Base-by-base conservation (phyloP, 2,113 vertebrate species). In the Semnopithecus entellus region DNA sequence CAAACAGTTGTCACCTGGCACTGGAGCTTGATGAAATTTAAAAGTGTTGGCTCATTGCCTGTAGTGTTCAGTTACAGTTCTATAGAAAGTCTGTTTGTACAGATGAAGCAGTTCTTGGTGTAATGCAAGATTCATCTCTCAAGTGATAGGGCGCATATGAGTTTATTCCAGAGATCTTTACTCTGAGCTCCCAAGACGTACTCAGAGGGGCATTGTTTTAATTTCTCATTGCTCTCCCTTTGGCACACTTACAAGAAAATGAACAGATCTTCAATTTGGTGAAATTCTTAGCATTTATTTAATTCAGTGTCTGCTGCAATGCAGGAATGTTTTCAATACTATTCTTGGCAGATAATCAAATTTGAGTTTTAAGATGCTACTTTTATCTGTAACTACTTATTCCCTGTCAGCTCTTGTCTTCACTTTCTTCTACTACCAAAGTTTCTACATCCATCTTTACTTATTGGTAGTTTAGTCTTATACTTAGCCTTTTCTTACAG, bases 1-100 rank as follows among this genome's bases (percentile, higher is more conserved):
- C 81, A 96, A 96, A 96, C 85, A 93, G 20, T 97, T 97, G 96
- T 97, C 96, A 97, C 96, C 97, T 97, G 93, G 96, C 95, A 96
- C 95, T 94, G 88, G 85, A 90, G 43, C 80, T 85, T 97, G 81
- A 93, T 96, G 93, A 83, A 96, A 91, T 96, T 97, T 97, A 72
- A 92, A 88, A 90, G 57, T 68, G 23, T 91, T 97, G 91, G 91
- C 91, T 90, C 45, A 23, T 66, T 92, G 95, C 93, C 91, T 90
- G 6, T 32, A 79, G 89, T 88, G 86, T 94, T 97, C 95, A 96
- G 97, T 94, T 98, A 25, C 66, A 92, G 93, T 91, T 96, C 93
- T 93, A n/a, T 94, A 95, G 95, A 78, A 96, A 97, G 80, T 97
- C 93, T 91, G 78, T 82, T 82, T 78, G 79, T 92, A 88, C 91